Conservation (phyloP, 2,113 vertebrate genomes). For the Lutjanus erythropterus region DNA sequence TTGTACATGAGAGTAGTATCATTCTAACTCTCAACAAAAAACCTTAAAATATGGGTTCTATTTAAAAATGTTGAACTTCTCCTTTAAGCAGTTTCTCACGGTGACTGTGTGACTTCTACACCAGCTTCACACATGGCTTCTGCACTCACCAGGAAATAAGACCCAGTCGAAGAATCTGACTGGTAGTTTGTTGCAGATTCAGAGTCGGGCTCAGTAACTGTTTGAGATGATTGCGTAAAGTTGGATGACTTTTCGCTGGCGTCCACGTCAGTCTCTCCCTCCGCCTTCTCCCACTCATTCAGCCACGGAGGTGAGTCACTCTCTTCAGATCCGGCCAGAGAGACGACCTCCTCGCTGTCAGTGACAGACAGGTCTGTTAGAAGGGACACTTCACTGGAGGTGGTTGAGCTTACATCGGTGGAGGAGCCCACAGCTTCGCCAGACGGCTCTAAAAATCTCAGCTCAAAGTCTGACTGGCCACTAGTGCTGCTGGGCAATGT, state of each 20-base stretch:
- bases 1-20: too few species aligned
- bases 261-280: constrained; percentile 60
- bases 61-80: background rate
- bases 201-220: constrained; percentile 69
- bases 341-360: constrained; percentile 20
- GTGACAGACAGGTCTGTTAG: constrained; percentile 11
- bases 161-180: constrained; percentile 86
- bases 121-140: background rate
- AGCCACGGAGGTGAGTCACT: constrained; percentile 29
- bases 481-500: constrained; percentile 59
- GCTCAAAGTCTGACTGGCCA: constrained; percentile 29
- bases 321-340: constrained; percentile 25
- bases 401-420: constrained; percentile 46
- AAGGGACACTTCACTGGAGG: constrained; percentile 43
- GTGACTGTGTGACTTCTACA: background rate
- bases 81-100: background rate
- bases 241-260: background rate
- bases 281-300: constrained; percentile 48
- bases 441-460: constrained; percentile 41
- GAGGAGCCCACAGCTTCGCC: constrained; percentile 52
- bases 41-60: background rate
- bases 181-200: constrained; percentile 84
- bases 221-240: constrained; percentile 66
- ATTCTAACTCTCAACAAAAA: background rate
- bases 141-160: constrained; percentile 88